phyloP scores from a whole-genome alignment of 2,113 vertebrate species.

The Pelecanus crispus region DNA sequence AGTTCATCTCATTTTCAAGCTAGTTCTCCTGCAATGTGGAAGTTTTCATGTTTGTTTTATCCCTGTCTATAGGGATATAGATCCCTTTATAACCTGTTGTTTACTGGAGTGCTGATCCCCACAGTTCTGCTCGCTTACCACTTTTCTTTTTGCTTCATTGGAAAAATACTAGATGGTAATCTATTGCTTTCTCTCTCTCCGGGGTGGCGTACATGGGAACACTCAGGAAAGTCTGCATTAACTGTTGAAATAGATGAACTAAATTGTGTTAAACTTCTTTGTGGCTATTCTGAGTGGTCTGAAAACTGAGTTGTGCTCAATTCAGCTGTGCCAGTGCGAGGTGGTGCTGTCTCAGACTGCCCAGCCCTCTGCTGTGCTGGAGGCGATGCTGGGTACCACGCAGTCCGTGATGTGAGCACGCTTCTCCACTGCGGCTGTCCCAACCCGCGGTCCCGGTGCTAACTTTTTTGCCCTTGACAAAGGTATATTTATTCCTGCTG shows the following conservation, averaged over 20 bases:
- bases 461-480: background rate
- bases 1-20: background rate
- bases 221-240: background rate
- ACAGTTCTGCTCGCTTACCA: background rate
- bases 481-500: background rate
- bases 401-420: rapidly evolving
- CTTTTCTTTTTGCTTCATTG: background rate
- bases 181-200: background rate
- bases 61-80: background rate
- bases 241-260: background rate
- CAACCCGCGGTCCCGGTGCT: background rate
- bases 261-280: background rate
- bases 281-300: background rate
- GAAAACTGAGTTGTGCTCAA: background rate
- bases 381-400: rapidly evolving
- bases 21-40: background rate
- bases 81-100: background rate
- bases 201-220: background rate
- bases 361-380: rapidly evolving
- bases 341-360: background rate
- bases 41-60: background rate
- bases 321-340: rapidly evolving
- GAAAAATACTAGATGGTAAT: background rate
- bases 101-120: background rate
- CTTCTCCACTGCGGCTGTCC: background rate